Base-by-base conservation (phyloP, 2,888 invertebrate genomes). In the Oligia strigilis region DNA sequence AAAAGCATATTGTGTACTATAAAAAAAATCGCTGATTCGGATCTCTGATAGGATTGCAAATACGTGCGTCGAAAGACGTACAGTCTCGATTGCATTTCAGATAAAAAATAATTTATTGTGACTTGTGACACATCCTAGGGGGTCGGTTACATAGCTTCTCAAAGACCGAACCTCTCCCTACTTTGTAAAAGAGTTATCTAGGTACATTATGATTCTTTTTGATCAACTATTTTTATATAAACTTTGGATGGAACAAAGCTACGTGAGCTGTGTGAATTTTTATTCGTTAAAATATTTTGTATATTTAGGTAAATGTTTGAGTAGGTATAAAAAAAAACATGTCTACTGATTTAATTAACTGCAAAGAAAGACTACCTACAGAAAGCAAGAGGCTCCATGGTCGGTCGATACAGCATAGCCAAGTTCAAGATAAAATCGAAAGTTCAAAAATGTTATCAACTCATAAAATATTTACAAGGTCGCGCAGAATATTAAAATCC, bases 361-460 rank as follows among this genome's bases (percentile, higher is more conserved):
- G 5, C n/a, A 36, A 52, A 66, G 55, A 19, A 17, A 73, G 4
- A 55, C 78, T 36, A 29, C 29, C 9, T 17, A 36, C 40, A 40
- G 2, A 55, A 62, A 46, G 8, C 14, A 4, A 69, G 9, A 65
- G 3, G 17, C 49, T 40, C 9, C 19, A 71, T 49, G n/a, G 19
- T 65, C 17, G 14, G 4, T 65, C 29, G 6, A 62, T 65, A 76
- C 72, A n/a, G 55, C 66, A 78, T 55, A 46, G 17, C 72, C 77
- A 40, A n/a, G 82, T 62, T 75, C 60, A 58, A 19, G 71, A 64
- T 66, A 82, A 78, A 74, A 78, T 88, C 72, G 3, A n/a, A 86
- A 86, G 88, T 86, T 86, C 69, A 78, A 55, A 60, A 66, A 75
- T 60, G 40, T 64, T 60, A 65, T 64, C 49, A 71, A 58, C 58